Evolutionary conservation across 1,140 invertebrate genomes (phyloP).

Genomic region (Eurosta solidaginis): DNA sequence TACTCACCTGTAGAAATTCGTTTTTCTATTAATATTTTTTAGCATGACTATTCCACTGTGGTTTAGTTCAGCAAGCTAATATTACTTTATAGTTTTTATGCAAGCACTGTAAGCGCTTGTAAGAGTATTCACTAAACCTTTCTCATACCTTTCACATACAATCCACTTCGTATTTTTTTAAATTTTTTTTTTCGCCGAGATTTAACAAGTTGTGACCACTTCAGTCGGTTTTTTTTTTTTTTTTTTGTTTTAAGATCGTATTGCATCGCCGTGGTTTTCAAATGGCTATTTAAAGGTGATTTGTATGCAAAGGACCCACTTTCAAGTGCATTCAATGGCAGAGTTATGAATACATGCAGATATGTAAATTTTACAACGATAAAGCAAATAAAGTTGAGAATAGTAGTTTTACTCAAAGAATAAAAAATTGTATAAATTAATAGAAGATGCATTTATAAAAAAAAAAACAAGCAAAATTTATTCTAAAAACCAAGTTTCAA

Average conservation of each 20-base stretch:
- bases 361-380: no score
- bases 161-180: slow-evolving; percentile 2
- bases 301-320: neutral
- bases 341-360: neutral
- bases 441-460: no score
- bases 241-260: no score
- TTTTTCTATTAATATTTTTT: no score
- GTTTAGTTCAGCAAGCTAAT: neutral
- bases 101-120: no score
- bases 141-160: neutral
- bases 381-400: no score
- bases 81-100: neutral
- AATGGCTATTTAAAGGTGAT: neutral
- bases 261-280: neutral
- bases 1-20: no score
- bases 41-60: neutral
- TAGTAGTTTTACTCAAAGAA: no score
- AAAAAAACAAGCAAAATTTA: no score
- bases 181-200: neutral
- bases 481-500: no score
- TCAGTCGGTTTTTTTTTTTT: no score
- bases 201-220: slow-evolving; percentile 19
- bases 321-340: neutral
- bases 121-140: neutral
- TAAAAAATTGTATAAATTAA: no score